Evolutionary conservation across 2,888 invertebrate genomes (phyloP).

Genomic region (Poecilus cupreus): DNA sequence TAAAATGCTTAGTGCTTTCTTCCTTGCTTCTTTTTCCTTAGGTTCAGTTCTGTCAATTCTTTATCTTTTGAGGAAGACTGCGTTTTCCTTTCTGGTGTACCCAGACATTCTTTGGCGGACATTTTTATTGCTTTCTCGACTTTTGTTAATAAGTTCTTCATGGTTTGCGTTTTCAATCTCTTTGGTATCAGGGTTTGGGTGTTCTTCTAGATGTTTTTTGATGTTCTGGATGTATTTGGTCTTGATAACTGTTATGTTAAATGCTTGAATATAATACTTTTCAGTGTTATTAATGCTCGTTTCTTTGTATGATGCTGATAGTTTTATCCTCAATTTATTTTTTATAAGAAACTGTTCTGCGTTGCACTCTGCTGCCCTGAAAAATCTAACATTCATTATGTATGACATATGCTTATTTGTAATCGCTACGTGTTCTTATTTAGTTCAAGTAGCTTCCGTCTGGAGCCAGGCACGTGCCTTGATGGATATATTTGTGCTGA

Average conservation of each 20-base stretch:
- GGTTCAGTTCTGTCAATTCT: too few relatives aligned
- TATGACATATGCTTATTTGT: slow-evolving; percentile 22
- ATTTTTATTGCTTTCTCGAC: neutral
- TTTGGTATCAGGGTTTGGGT: neutral
- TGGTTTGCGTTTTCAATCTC: neutral
- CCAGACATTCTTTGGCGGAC: too few relatives aligned
- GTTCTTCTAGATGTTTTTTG: neutral
- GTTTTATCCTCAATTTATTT: neutral
- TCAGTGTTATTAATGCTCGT: neutral
- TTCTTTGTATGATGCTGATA: neutral
- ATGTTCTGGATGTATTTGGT: neutral
- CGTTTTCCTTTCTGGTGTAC: too few relatives aligned
- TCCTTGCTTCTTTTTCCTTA: too few relatives aligned
- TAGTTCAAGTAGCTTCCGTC: slow-evolving; percentile 42
- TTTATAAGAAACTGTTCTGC: neutral
- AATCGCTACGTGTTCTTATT: slow-evolving; percentile 52
- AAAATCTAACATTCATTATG: slow-evolving; percentile 34
- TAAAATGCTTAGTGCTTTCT: neutral
- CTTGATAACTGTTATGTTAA: neutral
- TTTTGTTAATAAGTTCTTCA: neutral
- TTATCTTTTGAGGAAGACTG: too few relatives aligned
- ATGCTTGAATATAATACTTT: neutral
- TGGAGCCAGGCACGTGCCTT: slow-evolving; percentile 28
- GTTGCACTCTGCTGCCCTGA: neutral
- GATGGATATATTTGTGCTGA: slow-evolving; percentile 17